phyloP scores from a whole-genome alignment of 2,888 invertebrate species.

The Portevinia maculata region DNA sequence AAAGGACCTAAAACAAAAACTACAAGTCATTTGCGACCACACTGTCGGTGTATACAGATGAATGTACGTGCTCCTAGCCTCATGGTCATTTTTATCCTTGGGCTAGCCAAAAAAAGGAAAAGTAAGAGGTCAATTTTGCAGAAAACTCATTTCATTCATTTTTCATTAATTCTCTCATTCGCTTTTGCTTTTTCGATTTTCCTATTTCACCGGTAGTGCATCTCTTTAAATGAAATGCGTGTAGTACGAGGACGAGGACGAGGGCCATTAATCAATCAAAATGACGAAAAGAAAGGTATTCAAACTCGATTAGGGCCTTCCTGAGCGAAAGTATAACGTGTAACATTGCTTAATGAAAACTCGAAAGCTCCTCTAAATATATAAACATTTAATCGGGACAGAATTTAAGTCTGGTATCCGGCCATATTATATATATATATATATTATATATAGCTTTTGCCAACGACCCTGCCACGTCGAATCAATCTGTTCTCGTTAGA shows the following conservation, averaged over 20 bases:
- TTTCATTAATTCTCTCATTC: slow-evolving; percentile 54
- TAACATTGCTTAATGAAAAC: slow-evolving; percentile 9
- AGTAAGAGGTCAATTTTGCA: slow-evolving; percentile 51
- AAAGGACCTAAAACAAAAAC: slow-evolving; percentile 44
- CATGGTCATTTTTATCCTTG: slow-evolving; percentile 2
- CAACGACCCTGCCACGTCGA: too few species aligned
- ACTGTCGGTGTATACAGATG: slow-evolving; percentile 1
- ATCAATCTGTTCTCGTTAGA: too few species aligned
- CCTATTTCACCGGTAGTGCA: neutral
- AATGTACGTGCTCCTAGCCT: slow-evolving; percentile 1
- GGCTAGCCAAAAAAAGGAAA: neutral
- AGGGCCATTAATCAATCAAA: slow-evolving; percentile 59
- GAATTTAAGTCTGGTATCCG: neutral
- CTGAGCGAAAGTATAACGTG: neutral
- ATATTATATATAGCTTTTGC: too few species aligned
- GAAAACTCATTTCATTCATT: slow-evolving; percentile 58
- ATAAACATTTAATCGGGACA: slow-evolving; percentile 45
- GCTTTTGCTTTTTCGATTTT: slow-evolving; percentile 31
- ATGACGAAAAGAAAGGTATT: slow-evolving; percentile 63
- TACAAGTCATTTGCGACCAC: slow-evolving; percentile 42
- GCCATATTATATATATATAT: slow-evolving; percentile 5
- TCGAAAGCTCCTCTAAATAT: slow-evolving; percentile 40
- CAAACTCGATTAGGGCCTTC: slow-evolving; percentile 54
- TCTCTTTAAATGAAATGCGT: slow-evolving; percentile 13
- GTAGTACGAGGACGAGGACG: neutral